Evolutionary conservation across 2,888 invertebrate genomes (phyloP).

Genomic region (Monochamus alternatus): DNA sequence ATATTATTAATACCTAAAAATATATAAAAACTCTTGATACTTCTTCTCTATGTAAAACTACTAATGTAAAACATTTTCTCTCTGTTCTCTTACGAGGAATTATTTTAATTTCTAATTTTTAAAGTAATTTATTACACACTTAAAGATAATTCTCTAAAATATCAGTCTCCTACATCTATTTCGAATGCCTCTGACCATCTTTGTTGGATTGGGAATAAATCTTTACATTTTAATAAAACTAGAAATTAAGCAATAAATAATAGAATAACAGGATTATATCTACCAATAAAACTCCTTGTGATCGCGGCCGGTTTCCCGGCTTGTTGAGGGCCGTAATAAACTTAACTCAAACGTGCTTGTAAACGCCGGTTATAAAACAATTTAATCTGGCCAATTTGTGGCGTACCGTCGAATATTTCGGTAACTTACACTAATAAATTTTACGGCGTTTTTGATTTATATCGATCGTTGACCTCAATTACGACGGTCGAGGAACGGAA

Average conservation of each 20-base stretch:
- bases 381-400: slow-evolving; percentile 49
- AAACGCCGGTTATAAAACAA: slow-evolving; percentile 46
- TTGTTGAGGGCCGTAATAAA: slow-evolving; percentile 40
- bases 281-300: slow-evolving; percentile 26
- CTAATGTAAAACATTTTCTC: no score
- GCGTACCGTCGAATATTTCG: slow-evolving; percentile 45
- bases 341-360: slow-evolving; percentile 34
- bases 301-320: slow-evolving; percentile 19
- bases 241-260: slow-evolving; percentile 15
- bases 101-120: no score
- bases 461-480: slow-evolving; percentile 45
- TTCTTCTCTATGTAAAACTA: no score
- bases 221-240: neutral
- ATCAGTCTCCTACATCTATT: no score
- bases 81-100: no score
- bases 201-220: neutral
- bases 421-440: slow-evolving; percentile 49
- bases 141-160: no score
- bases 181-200: neutral
- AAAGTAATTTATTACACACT: no score
- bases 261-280: slow-evolving; percentile 13
- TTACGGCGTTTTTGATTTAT: slow-evolving; percentile 48
- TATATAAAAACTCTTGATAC: no score
- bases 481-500: slow-evolving; percentile 27
- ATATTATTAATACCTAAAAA: no score